Evolutionary conservation across 2,888 invertebrate species (phyloP), one percentile per base, ranked within the genome.

Genomic region (Autographa pulchrina): DNA sequence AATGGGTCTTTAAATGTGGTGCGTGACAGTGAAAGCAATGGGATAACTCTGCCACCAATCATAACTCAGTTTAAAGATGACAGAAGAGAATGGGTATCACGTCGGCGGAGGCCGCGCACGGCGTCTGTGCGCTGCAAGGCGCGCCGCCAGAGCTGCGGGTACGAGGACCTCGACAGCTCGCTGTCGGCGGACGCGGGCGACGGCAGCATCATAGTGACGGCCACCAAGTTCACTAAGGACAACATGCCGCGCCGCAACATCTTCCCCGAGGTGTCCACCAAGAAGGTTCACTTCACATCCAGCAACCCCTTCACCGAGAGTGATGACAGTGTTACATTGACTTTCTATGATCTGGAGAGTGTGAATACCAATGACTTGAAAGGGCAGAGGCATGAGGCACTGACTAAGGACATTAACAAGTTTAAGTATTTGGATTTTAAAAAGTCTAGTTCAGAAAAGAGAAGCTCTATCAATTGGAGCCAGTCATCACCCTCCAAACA

Each of bases 101-200:
- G 92, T 9, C 91, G 93, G 11, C 91, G 89, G 3, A 92, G 85
- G 18, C 90, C 92, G 3, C 89, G 91, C 43, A 78, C 89, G 0
- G 85, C 89, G 65, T 93, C 94, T 0, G 82, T 89, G 68, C 91
- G 92, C 32, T 64, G 88, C 5, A 88, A 90, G 18, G 82, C 84
- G 2, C 91, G 92, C 66, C 89, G 94, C 70, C 91, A 92, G 86
- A 94, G 91, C 77, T 92, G 86, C 38, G 92, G 89, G 0, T 96
- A 96, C 74, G 96, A 96, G 67, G 96, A 97, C 78, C 88, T 96
- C 38, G 96, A 96, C 85, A 96, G 96, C 77, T 96, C 97, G 0
- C 88, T 97, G 60, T 96, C 96, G 0, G 96, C 96, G 0, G 96
- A 96, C 74, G 87, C 95, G 5, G 96, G 96, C 0, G 96, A 96